Base-by-base conservation (phyloP, 2,888 invertebrate species). In the Euzophera pinguis region DNA sequence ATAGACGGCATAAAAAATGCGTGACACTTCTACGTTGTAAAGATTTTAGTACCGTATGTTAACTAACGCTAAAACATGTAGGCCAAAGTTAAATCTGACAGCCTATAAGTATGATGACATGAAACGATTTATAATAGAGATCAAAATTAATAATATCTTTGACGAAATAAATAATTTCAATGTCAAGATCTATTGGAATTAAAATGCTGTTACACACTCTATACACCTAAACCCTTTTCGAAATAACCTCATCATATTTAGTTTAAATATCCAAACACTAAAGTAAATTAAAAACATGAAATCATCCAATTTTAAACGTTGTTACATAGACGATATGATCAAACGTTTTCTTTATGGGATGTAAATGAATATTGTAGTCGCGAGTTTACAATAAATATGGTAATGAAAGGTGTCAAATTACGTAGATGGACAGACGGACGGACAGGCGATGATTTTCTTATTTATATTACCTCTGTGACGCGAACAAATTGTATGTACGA, bases 401-500 rank as follows among this genome's bases (percentile, higher is more conserved):
- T 87, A 88, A 87, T 88, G 86, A 83, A 84, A 86, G 84, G 86
- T 87, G 86, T 87, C 86, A 88, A 86, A 87, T 86, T 85, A 86
- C 82, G 75, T 73, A 71, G 77, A 77, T 59, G 73, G 79, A 78
- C 79, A 68, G 77, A 73, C 74, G 65, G 75, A 73, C 77, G 60
- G 83, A 71, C 79, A 63, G 63, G 65, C 65, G 76, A 80, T 84
- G 84, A 82, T 83, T 84, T 83, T 83, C 76, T 76, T 75, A 76
- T 78, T 76, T 72, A 73, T 74, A 69, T 69, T 74, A 66, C 56
- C 50, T 56, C 53, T 57, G 57, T 73, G 78, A 79, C 75, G 71
- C 65, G 61, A 68, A 79, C 75, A 83, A 86, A 86, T 84, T 77
- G 76, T 81, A 61, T 56, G 60, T 42, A 60, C 60, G 80, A 80